Percentiles rank a stretch among this genome's conserved stretches.
Evolutionary conservation across 2,797 vertebrate species (phyloP).

Genomic region (Anas bahamensis): DNA sequence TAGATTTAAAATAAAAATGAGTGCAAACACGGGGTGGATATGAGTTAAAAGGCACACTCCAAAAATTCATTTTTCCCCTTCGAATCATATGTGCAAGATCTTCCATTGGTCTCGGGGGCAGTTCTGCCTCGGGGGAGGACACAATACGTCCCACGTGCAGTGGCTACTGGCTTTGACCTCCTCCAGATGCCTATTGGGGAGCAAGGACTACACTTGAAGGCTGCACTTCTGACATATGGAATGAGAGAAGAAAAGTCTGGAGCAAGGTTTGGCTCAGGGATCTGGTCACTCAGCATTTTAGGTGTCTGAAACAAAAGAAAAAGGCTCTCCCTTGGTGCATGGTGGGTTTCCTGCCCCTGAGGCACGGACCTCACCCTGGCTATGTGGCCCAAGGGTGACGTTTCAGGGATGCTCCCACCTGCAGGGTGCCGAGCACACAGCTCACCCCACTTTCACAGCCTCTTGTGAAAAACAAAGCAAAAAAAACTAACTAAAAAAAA

Average conservation of each 20-base stretch:
- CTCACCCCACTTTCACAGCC: rapidly evolving
- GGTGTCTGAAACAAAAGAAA: neutral
- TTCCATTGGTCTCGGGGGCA: slow-evolving; percentile 41
- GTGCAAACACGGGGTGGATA: neutral
- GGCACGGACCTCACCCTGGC: rapidly evolving
- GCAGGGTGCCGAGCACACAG: neutral
- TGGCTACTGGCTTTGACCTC: slow-evolving; percentile 22
- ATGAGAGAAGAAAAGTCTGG: neutral
- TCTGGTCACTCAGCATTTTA: neutral
- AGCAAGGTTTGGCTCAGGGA: neutral
- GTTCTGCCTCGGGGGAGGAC: slow-evolving; percentile 15
- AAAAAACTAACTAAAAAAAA: neutral
- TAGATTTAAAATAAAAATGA: slow-evolving; percentile 39
- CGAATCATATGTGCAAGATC: slow-evolving; percentile 34
- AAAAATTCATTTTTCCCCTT: slow-evolving; percentile 51
- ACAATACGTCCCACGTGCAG: slow-evolving; percentile 9
- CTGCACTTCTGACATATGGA: neutral
- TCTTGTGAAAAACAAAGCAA: neutral
- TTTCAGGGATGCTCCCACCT: neutral
- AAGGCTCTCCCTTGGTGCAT: neutral
- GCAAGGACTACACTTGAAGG: neutral
- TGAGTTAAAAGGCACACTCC: neutral
- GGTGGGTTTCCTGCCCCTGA: neutral
- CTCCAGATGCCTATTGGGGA: neutral
- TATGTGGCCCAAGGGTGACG: neutral